phyloP scores from a whole-genome alignment of 1,140 invertebrate species.

The Leptinotarsa texana region DNA sequence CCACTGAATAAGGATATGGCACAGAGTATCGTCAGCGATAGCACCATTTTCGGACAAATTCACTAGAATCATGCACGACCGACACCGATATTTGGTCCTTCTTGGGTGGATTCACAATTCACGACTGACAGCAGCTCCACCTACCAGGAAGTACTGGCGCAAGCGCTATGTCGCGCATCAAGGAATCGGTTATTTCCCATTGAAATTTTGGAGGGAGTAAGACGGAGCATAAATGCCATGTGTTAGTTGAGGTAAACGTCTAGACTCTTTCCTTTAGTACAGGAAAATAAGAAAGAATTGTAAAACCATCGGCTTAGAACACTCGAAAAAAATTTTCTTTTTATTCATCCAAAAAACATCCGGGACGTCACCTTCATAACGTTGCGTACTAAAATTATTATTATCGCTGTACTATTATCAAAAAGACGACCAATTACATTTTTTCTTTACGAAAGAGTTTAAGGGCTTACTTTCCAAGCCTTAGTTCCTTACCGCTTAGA shows the following conservation, averaged over 20 bases:
- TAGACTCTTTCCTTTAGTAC: slow-evolving; percentile 26
- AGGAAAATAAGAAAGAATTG: not conserved
- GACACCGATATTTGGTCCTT: slow-evolving; percentile 44
- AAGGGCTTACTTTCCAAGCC: no score
- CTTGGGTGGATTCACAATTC: slow-evolving; percentile 48
- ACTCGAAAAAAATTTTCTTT: no score
- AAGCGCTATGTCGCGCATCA: slow-evolving; percentile 45
- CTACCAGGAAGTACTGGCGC: slow-evolving; percentile 46
- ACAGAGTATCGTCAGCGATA: slow-evolving; percentile 45
- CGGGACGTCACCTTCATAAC: no score
- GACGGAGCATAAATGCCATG: slow-evolving; percentile 15
- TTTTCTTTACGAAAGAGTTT: no score
- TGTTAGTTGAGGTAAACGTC: slow-evolving; percentile 29
- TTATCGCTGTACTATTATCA: no score
- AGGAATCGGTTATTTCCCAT: slow-evolving; percentile 27
- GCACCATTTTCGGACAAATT: slow-evolving; percentile 49
- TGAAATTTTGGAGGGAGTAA: slow-evolving; percentile 12
- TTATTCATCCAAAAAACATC: no score
- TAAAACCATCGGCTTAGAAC: not conserved
- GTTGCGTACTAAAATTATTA: no score
- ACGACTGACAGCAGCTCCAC: slow-evolving; percentile 51
- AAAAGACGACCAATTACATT: no score
- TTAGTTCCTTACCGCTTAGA: no score
- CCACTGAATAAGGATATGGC: slow-evolving; percentile 40
- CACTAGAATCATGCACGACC: slow-evolving; percentile 43